These are phyloP conservation scores for Anhinga rufa DNA, from an alignment of 2,113 vertebrate species.

Conservation along the genomic window DNA sequence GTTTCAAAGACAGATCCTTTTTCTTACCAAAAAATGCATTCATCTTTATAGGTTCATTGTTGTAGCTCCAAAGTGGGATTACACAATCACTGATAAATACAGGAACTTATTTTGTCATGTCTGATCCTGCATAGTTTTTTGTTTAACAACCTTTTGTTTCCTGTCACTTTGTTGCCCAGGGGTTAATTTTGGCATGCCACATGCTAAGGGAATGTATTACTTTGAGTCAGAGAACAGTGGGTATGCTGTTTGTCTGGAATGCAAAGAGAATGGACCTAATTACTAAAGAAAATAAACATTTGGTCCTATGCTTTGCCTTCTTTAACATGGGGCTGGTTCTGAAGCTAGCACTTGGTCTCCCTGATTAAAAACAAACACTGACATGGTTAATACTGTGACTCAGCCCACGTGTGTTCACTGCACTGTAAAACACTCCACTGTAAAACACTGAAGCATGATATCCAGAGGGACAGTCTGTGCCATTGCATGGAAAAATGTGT, in stretches of 20 bases:
- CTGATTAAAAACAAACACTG: background rate
- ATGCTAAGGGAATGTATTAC: background rate
- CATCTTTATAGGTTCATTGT: background rate
- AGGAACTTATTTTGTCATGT: background rate
- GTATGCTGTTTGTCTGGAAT: background rate
- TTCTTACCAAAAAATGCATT: background rate
- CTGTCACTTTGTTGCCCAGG: background rate
- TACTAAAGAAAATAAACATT: background rate
- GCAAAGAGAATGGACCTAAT: background rate
- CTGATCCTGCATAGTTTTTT: background rate
- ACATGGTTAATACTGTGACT: background rate
- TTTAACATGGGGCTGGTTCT: background rate
- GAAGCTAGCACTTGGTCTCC: background rate
- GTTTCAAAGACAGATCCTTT: background rate
- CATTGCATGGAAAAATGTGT: background rate
- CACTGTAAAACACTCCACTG: too few relatives aligned
- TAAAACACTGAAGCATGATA: background rate
- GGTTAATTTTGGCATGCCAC: background rate
- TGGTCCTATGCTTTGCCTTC: background rate
- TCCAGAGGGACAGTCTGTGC: background rate
- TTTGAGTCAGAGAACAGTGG: constrained; percentile 3
- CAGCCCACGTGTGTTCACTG: background rate
- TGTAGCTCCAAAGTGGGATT: background rate
- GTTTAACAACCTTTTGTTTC: background rate
- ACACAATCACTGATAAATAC: background rate